These are phyloP conservation scores for Tinea pellionella DNA, from an alignment of 2,888 invertebrate species.

Conservation along the genomic window DNA sequence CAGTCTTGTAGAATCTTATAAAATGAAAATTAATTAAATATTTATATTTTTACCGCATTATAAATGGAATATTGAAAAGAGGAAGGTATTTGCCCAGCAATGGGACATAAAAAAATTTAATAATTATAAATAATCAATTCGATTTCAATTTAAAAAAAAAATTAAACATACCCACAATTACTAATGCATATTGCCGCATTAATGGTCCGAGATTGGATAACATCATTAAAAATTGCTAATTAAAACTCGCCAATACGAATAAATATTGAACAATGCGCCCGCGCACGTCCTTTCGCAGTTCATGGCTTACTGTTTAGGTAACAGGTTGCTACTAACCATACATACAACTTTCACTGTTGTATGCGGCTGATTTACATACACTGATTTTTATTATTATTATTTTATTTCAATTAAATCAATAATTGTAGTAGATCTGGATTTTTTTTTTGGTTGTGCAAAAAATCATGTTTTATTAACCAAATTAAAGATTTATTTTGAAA, in stretches of 20 bases:
- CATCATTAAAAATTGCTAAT: constrained; percentile 13
- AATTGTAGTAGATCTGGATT: too few species aligned
- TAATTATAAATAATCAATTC: too few species aligned
- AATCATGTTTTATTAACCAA: too few species aligned
- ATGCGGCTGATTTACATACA: neutral
- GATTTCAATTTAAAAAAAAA: neutral
- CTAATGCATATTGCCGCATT: constrained; percentile 28
- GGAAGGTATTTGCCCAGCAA: too few species aligned
- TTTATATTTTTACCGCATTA: too few species aligned
- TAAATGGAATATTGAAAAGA: too few species aligned
- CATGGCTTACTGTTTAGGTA: neutral
- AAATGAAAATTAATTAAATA: too few species aligned
- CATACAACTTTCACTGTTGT: neutral
- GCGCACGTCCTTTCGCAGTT: neutral
- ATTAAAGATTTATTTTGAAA: too few species aligned
- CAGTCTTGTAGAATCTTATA: too few species aligned
- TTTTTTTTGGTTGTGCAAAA: too few species aligned
- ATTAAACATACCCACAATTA: constrained; percentile 24
- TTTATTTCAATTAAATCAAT: too few species aligned
- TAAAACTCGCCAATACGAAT: neutral
- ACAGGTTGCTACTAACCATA: neutral
- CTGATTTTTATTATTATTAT: neutral
- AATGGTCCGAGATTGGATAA: constrained; percentile 20
- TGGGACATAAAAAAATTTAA: too few species aligned
- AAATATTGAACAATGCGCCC: neutral